Base-by-base conservation (phyloP, 2,888 invertebrate genomes). In the Dicyrtoma fusca region DNA sequence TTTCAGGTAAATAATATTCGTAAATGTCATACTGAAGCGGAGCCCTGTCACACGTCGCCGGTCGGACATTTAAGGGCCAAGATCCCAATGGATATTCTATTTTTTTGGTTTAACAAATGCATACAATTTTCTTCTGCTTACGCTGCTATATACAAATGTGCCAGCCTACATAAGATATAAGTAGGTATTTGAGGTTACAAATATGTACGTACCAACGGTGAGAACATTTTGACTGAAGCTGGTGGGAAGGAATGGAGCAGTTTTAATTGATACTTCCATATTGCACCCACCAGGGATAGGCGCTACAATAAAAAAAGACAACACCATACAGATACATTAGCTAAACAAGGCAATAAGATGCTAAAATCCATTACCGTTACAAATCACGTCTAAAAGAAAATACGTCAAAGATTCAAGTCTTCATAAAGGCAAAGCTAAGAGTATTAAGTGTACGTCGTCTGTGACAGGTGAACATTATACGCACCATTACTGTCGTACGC, bases 251-350 rank as follows among this genome's bases (percentile, higher is more conserved):
- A 86, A 90, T 0, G 92, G 90, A 10, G 89, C 87, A 76, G 87
- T 85, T 77, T 87, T 84, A 17, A 87, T 81, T 51, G 87, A 83
- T 77, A 88, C 88, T 80, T 89, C 90, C 86, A 89, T 86, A 81
- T 91, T 92, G 82, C 92, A 92, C 19, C 91, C 92, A 49, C 92
- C 92, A 19, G 92, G 91, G 77, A 91, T 84, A 0, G 92, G 92
- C 82, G 88, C 92, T 92, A 83, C 74, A 85, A 80, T 19, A 26
- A 17, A 44, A 61, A 44, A 61, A 44, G 3, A 44, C 42, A 61
- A 44, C 21, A n/a, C n/a, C n/a, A n/a, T n/a, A n/a, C n/a, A n/a
- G n/a, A n/a, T n/a, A n/a, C n/a, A n/a, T n/a, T n/a, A 34, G 34
- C 34, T 34, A 34, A 5, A 34, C 34, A 34, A 34, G 34, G 34